Base-by-base conservation (phyloP, 2,113 vertebrate species). In the Syngnathus floridae region DNA sequence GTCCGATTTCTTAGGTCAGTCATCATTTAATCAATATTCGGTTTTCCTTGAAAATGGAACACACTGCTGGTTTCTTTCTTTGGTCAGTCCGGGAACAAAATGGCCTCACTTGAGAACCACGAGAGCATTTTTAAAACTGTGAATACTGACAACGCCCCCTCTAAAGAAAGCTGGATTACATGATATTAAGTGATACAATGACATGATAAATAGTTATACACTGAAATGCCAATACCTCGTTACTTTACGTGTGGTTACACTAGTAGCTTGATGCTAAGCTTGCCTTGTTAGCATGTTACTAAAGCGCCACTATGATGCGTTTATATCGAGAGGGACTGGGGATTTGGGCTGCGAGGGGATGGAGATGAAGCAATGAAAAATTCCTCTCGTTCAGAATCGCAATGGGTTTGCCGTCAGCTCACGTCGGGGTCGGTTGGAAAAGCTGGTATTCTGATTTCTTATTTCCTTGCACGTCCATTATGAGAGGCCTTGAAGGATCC, bases 121-220 rank as follows among this genome's bases (percentile, higher is more conserved):
- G 26, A 13, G 26, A 16, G 26, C 3, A 5, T 16, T 56, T 56
- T 56, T 56, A 3, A 55, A 56, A 79, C 69, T 71, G 68, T 69
- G 74, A 67, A 72, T 81, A 82, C 66, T 62, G 62, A 79, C 59
- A 59, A 65, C 83, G 14, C 5, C 22, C 51, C 70, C 75, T 84
- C 40, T 78, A 70, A 76, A 70, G 72, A 82, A 84, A 85, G 86
- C 81, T 70, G 70, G 82, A 74, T 82, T 86, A 88, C 73, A 72
- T 84, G 83, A 81, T 77, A 75, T 73, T 80, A 81, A 76, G 75
- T 63, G 73, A 84, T 80, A 79, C 79, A 83, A 60, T 70, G 65
- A 83, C 82, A 86, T 83, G 83, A 87, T 82, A 87, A 87, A 86
- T 85, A 84, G 72, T 79, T 79, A 71, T 74, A 82, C 78, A 84